phyloP scores from a whole-genome alignment of 2,797 vertebrate genomes.

The Silurus aristotelis region DNA sequence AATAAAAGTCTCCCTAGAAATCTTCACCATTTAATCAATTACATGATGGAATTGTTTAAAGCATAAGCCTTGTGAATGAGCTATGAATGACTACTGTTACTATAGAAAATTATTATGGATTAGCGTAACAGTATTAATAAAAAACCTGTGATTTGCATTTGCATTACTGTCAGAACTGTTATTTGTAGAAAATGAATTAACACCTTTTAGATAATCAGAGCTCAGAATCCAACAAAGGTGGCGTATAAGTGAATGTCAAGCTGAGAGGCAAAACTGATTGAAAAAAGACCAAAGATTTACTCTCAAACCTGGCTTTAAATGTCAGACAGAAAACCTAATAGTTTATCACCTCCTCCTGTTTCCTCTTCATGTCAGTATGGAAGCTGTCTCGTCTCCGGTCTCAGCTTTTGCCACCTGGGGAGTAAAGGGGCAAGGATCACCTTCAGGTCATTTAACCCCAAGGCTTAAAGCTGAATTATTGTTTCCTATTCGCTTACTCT shows the following conservation, averaged over 20 bases:
- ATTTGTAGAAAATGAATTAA: background rate
- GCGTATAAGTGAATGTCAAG: background rate
- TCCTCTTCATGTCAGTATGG: conserved; percentile 39
- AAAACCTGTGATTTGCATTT: background rate
- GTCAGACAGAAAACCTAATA: conserved; percentile 19
- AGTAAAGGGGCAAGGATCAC: conserved; percentile 47
- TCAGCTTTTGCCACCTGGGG: conserved; percentile 42
- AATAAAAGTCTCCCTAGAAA: background rate
- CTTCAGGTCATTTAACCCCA: conserved; percentile 40
- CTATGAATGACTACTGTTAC: background rate
- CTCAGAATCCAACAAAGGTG: background rate
- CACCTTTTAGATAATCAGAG: background rate
- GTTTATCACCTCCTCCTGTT: conserved; percentile 34
- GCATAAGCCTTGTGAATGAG: background rate
- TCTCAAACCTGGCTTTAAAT: conserved; percentile 30
- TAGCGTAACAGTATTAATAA: background rate
- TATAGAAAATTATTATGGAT: background rate
- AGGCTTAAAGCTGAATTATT: conserved; percentile 33
- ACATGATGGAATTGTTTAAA: background rate
- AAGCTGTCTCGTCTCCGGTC: conserved; percentile 28
- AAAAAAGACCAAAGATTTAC: conserved; percentile 27
- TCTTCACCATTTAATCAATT: background rate
- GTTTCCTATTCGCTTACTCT: conserved; percentile 23
- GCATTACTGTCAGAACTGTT: background rate
- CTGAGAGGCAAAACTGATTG: background rate